Conservation (phyloP, 2,113 vertebrate species). For the Xenus cinereus region DNA sequence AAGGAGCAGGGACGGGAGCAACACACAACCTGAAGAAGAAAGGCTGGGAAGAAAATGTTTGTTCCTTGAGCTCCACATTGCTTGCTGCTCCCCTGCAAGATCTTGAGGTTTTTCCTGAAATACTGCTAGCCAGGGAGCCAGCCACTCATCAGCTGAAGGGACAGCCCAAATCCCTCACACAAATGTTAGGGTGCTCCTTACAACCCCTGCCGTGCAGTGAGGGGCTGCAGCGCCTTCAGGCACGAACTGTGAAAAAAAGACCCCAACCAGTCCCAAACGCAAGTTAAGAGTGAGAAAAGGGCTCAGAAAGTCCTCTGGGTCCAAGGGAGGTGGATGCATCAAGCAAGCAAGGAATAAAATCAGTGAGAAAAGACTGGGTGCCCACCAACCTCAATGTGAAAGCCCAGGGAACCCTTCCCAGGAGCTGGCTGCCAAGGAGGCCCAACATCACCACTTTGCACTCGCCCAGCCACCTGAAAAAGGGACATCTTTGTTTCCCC, state of each 20-base stretch:
- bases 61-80: background rate
- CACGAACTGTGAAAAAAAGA: background rate
- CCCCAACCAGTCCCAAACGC: accelerated
- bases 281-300: accelerated
- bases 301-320: background rate
- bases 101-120: background rate
- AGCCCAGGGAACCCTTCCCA: background rate
- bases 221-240: background rate
- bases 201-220: accelerated
- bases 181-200: accelerated
- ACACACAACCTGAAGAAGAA: background rate
- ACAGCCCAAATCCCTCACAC: background rate
- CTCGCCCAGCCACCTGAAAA: background rate
- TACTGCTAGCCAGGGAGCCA: background rate
- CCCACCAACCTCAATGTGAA: background rate
- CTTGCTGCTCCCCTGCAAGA: background rate
- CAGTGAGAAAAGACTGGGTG: background rate
- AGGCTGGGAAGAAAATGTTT: background rate
- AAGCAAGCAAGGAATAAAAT: background rate
- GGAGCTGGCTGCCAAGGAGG: background rate
- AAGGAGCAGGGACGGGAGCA: background rate
- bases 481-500: background rate
- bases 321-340: background rate
- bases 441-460: background rate
- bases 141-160: background rate